phyloP scores from a whole-genome alignment of 1,140 invertebrate genomes.

The Heliconius himera region DNA sequence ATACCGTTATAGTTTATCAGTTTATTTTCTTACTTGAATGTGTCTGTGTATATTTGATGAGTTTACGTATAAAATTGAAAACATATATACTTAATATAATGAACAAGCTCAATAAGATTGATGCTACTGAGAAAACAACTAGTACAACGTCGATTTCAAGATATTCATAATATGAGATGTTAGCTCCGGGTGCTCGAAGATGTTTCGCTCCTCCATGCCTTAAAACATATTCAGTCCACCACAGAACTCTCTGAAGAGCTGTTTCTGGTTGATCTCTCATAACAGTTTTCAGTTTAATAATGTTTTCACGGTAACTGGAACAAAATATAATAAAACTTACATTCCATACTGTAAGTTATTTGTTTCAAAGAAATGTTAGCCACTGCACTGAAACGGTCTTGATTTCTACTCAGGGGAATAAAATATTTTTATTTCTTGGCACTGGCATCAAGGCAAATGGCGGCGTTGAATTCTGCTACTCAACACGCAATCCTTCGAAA shows the following conservation, averaged over 20 bases:
- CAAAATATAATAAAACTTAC: not conserved
- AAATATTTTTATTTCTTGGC: too few species aligned
- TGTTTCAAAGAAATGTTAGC: too few species aligned
- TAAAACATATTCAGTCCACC: constrained; percentile 39
- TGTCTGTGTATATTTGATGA: not conserved
- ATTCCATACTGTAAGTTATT: too few species aligned
- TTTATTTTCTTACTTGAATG: constrained; percentile 11
- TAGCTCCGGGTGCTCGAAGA: constrained; percentile 25
- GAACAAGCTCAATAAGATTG: not conserved
- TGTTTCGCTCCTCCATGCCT: constrained; percentile 32
- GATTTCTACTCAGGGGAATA: too few species aligned
- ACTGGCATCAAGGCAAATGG: too few species aligned
- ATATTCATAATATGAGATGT: constrained; percentile 26
- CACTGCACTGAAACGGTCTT: too few species aligned
- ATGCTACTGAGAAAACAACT: constrained; percentile 13
- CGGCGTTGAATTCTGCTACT: too few species aligned
- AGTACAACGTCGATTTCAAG: constrained; percentile 23
- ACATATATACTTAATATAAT: not conserved
- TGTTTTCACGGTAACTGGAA: constrained; percentile 37
- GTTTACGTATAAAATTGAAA: not conserved
- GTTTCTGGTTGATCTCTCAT: constrained; percentile 35
- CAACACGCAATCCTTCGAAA: too few species aligned
- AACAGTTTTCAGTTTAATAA: constrained; percentile 25
- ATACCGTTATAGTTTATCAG: not conserved
- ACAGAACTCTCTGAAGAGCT: constrained; percentile 31